Evolutionary conservation across 1,140 invertebrate genomes (phyloP), one percentile per base, ranked within the genome.

Genomic region (Polypedilum pembai): DNA sequence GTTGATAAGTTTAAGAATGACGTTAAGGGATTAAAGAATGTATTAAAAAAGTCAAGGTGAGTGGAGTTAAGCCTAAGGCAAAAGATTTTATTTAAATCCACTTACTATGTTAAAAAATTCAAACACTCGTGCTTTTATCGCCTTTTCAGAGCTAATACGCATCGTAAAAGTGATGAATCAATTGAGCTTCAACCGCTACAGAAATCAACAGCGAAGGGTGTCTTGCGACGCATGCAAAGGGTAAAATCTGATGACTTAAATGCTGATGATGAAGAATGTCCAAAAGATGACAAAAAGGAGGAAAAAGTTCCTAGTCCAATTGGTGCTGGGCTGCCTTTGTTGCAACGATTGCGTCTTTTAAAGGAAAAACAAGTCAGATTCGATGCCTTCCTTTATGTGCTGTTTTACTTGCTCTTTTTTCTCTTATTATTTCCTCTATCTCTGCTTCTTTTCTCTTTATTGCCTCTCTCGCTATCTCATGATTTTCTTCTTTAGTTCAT

Each of bases 291-390:
- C 79, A 78, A 86, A 77, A 83, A 87, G 82, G 76, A 83, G 78
- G 81, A 89, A 81, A 85, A 85, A 80, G 80, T 85, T 74, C 80
- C 85, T 77, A 91, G 91, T 69, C 89, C 91, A 0, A 84, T 94
- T 40, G 92, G 92, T 7, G 91, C 92, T 0, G 93, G 93, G 0
- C 82, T 95, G n/a, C 93, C 93, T 0, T 81, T 95, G 4, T 82
- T 95, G 0, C 86, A 91, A 17, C 83, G 92, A 73, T 81, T 95
- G 7, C 89, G 92, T 77, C 81, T 94, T 8, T 84, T 95, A 0
- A 94, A 93, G 79, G 92, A 94, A 78, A 93, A 93, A 80, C 91
- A 94, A 81, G 92, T 93, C 72, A 84, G 86, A 8, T 86, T 87
- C 45, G 83, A 85, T 75, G 41, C 40, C n/a, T 73, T 73, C 40